phyloP scores from a whole-genome alignment of 2,797 vertebrate species.

The Prunella strophiata region DNA sequence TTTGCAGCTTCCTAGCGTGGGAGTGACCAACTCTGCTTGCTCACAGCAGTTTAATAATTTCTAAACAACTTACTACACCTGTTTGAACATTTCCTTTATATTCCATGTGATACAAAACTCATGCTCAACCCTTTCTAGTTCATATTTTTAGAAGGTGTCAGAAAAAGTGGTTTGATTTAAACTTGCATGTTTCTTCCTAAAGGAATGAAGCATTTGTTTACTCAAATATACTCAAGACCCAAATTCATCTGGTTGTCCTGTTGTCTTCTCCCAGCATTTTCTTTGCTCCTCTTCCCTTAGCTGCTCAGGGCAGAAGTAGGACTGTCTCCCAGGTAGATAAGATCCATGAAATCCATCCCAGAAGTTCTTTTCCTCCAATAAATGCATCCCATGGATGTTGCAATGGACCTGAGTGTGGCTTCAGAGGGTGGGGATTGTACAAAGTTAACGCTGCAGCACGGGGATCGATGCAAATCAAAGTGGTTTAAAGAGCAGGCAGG shows the following conservation, averaged over 20 bases:
- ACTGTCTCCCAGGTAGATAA: neutral
- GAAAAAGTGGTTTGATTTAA: neutral
- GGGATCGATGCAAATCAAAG: neutral
- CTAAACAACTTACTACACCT: neutral
- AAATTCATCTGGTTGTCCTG: accelerated
- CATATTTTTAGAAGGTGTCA: neutral
- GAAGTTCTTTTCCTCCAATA: neutral
- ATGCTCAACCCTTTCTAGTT: neutral
- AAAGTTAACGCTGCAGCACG: neutral
- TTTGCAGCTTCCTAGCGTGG: neutral
- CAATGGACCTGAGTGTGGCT: neutral
- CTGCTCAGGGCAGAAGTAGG: neutral
- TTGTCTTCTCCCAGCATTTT: neutral
- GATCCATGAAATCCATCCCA: neutral
- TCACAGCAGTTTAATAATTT: neutral
- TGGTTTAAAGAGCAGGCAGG: conserved; percentile 15
- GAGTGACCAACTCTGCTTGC: neutral
- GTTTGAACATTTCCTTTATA: neutral
- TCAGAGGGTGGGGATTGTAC: neutral
- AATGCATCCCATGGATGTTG: neutral
- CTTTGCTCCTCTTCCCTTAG: neutral
- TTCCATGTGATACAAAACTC: neutral
- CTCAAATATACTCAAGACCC: neutral
- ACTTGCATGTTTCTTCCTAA: neutral
- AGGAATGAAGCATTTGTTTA: neutral